Evolutionary conservation across 2,797 vertebrate species (phyloP), one percentile per base, ranked within the genome.

Genomic region (Sebastes nivosus): DNA sequence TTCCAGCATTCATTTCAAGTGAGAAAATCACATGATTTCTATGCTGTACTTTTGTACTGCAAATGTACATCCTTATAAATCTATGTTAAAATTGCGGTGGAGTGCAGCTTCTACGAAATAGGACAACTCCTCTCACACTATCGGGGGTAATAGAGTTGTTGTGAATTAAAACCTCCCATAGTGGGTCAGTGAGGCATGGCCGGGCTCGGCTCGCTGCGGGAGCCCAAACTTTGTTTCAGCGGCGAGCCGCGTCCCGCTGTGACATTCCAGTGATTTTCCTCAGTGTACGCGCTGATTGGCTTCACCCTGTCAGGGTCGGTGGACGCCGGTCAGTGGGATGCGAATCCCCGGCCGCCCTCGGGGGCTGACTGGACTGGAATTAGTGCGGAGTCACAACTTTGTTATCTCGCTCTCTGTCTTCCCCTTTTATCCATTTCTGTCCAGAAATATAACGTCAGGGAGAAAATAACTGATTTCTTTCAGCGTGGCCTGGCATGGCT

Each of bases 111-210:
- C 11, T 46, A 18, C 3, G 32, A 69, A 16, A 32, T 29, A 61
- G 63, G 20, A 8, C n/a, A 30, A n/a, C 18, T 20, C 18, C 5
- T 3, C 16, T 5, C 58, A 18, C 9, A 13, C 6, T 29, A 18
- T 52, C 13, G 11, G 5, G 9, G 58, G 50, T 50, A 60, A 70
- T 67, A 27, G 16, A 79, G 67, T 25, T 58, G 67, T 50, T 70
- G 60, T 82, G 79, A 66, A 52, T 80, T 55, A 32, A 77, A 74
- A 63, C 30, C 57, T 71, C 65, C 64, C 79, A 58, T 25, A 80
- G 87, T 87, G 72, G 87, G 87, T 93, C 90, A 88, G 79, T 83
- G 75, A 87, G 81, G 72, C 88, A 66, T 50, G 63, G 38, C 75
- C 2, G 60, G 63, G 5, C 79, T 72, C 8, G 13, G 24, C 77